These are phyloP conservation scores for Carduelis carduelis DNA, from an alignment of 2,797 vertebrate species.

Conservation along the genomic window DNA sequence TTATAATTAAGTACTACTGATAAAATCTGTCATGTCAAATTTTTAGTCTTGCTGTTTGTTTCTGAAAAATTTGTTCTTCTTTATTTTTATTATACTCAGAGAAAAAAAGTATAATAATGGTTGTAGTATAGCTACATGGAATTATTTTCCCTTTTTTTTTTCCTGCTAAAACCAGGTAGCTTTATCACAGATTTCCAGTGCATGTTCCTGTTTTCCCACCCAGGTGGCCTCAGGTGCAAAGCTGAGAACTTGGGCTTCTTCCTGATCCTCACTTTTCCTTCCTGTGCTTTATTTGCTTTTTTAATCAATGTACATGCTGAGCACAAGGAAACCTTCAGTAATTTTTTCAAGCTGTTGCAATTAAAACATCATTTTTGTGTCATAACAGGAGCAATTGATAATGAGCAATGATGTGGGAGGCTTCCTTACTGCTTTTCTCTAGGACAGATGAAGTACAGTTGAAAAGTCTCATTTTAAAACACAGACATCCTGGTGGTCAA, in stretches of 20 bases:
- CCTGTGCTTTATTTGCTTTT: not conserved
- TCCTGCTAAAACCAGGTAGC: not conserved
- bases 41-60: not conserved
- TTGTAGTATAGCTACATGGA: too few species aligned
- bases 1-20: not conserved
- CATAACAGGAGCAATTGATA: fast-evolving
- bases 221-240: not conserved
- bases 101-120: not conserved
- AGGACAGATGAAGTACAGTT: not conserved
- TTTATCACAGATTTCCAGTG: not conserved
- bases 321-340: not conserved
- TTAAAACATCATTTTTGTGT: not conserved
- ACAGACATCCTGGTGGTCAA: not conserved
- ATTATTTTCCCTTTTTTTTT: not conserved
- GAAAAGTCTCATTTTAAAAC: not conserved
- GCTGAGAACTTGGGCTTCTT: not conserved
- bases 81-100: not conserved
- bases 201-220: not conserved
- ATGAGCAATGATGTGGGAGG: not conserved
- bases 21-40: not conserved
- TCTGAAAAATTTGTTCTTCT: not conserved
- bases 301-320: not conserved
- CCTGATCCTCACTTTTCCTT: not conserved
- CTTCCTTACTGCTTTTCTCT: not conserved
- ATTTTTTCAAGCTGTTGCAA: not conserved